These are phyloP conservation scores for Ellobium chinense DNA, from an alignment of 2,888 invertebrate genomes.

Conservation along the genomic window DNA sequence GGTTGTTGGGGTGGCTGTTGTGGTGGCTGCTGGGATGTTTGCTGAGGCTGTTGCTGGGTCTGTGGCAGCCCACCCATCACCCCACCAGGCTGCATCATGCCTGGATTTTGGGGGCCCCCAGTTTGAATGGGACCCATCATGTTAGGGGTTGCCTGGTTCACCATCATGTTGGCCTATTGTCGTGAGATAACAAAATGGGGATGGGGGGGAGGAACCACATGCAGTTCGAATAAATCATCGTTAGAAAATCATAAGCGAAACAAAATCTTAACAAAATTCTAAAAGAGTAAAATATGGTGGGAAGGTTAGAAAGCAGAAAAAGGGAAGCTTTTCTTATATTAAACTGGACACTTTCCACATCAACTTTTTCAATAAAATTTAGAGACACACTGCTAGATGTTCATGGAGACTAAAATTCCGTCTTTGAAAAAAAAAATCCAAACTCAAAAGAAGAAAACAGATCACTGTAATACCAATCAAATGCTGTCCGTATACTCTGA, in stretches of 20 bases:
- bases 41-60: conserved; percentile 41
- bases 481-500: too few relatives aligned
- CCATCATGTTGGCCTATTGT: conserved; percentile 23
- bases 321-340: too few relatives aligned
- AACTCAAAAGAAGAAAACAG: too few relatives aligned
- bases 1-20: conserved; percentile 48
- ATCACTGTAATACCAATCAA: too few relatives aligned
- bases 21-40: conserved; percentile 48
- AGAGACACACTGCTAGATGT: too few relatives aligned
- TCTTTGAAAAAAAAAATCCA: too few relatives aligned
- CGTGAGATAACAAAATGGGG: neutral
- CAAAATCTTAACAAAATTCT: too few relatives aligned
- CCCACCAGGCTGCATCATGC: conserved; percentile 42
- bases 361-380: too few relatives aligned
- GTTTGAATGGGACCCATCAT: conserved; percentile 37
- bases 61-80: conserved; percentile 6
- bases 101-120: conserved; percentile 36
- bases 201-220: conserved; percentile 1
- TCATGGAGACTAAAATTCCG: too few relatives aligned
- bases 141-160: neutral
- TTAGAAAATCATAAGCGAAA: neutral
- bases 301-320: too few relatives aligned
- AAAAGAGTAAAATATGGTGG: too few relatives aligned
- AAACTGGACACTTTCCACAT: too few relatives aligned
- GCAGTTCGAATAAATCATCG: conserved; percentile 6